These are phyloP conservation scores for Tenthredo distinguenda DNA, from an alignment of 2,888 invertebrate species.

Conservation along the genomic window DNA sequence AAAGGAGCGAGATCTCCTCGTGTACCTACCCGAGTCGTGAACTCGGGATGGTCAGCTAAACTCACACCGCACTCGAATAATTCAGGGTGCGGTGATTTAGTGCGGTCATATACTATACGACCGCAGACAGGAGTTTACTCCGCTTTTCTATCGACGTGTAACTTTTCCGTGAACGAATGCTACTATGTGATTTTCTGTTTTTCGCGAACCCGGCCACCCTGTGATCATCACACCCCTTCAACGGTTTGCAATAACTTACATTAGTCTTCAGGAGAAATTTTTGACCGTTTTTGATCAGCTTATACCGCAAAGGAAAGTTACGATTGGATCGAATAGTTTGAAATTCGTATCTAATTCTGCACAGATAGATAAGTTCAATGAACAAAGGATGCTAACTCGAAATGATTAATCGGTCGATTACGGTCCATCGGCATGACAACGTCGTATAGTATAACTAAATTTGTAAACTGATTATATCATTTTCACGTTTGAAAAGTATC, in stretches of 20 bases:
- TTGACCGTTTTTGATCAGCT: neutral
- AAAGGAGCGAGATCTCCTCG: neutral
- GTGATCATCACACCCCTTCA: neutral
- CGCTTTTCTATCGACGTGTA: neutral
- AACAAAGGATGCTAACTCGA: neutral
- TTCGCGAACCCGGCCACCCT: neutral
- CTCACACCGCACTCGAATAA: neutral
- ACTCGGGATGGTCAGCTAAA: neutral
- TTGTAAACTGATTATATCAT: neutral
- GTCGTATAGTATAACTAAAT: neutral
- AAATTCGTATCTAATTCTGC: neutral
- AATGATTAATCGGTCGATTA: neutral
- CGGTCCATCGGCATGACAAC: neutral
- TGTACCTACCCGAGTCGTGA: neutral
- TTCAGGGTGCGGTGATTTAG: slow-evolving; percentile 9
- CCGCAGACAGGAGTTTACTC: neutral
- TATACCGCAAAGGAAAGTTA: neutral
- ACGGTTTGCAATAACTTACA: neutral
- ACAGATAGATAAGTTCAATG: neutral
- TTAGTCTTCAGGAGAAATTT: neutral
- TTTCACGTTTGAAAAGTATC: neutral
- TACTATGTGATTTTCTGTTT: neutral
- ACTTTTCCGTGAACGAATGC: neutral
- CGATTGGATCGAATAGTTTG: neutral
- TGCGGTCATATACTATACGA: neutral